phyloP scores from a whole-genome alignment of 2,113 vertebrate species.

The Pachyramphus minor region DNA sequence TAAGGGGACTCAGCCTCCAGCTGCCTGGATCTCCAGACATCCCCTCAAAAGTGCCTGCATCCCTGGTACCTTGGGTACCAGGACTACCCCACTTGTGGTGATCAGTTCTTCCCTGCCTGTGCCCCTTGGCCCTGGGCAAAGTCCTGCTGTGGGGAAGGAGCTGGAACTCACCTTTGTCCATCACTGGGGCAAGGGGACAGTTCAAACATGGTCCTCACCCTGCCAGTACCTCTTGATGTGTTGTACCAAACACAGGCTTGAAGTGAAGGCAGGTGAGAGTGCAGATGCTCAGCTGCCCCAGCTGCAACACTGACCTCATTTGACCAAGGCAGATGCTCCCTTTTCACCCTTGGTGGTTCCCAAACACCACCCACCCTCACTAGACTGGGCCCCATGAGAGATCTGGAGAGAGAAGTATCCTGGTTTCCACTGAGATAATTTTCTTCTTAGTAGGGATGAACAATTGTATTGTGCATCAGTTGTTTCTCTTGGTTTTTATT shows the following conservation, averaged over 20 bases:
- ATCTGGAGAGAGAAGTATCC: not conserved
- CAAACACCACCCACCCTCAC: no score
- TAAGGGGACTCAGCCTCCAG: not conserved
- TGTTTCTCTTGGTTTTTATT: not conserved
- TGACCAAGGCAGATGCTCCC: no score
- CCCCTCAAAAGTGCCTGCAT: not conserved
- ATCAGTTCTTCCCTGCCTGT: not conserved
- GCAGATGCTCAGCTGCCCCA: not conserved
- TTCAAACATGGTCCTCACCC: not conserved
- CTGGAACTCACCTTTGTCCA: not conserved
- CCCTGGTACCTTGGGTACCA: fast-evolving
- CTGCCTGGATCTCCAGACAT: not conserved
- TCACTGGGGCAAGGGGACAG: not conserved
- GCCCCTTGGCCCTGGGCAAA: not conserved
- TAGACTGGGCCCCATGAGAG: not conserved
- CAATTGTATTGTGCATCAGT: fast-evolving
- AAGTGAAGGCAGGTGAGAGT: not conserved
- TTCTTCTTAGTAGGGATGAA: not conserved
- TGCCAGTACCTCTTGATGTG: not conserved
- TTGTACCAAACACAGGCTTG: not conserved
- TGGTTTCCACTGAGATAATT: not conserved
- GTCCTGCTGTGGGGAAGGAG: no score
- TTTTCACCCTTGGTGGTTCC: not conserved
- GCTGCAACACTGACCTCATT: fast-evolving
- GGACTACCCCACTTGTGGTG: not conserved